Evolutionary conservation across 2,113 vertebrate genomes (phyloP), one percentile per base, ranked within the genome.

Genomic region (Anser brachyrhynchus): DNA sequence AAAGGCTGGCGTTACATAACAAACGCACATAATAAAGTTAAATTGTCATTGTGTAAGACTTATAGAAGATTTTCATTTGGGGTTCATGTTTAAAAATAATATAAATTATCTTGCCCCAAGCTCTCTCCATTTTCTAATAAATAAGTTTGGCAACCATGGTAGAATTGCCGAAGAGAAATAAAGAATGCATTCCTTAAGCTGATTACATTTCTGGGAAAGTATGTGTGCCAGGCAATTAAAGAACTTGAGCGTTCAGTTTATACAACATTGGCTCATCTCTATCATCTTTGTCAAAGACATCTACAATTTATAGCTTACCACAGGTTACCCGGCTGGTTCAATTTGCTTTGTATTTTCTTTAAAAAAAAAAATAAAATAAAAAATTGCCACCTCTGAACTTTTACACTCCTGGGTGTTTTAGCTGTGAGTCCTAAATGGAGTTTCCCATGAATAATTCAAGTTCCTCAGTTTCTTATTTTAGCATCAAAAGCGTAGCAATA

Each of bases 391-490:
- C 91, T 96, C 92, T 96, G 90, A 97, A 96, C 97, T 97, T 97
- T 95, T 92, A 96, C 87, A 95, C 93, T 95, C 80, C 73, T 94
- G 67, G 94, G 84, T 94, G 91, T 93, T 97, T 95, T 93, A 95
- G 89, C 93, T 96, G 89, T 33, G 52, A 95, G 93, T 95, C 93
- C 93, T 95, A 95, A 97, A 97, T 96, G 93, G 96, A 97, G 90
- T 96, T 46, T 92, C 21, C 93, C 84, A 95, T 97, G 95, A 97
- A 97, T 97, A 94, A 97, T 97, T 97, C 95, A 97, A 64, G 85
- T 89, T 95, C 94, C 80, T 97, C 90, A 86, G 79, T 95, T 95
- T 95, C 94, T 97, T 97, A 97, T 96, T 97, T 96, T 97, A 97
- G 94, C 85, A 79, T 89, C 81, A 90, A 89, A 95, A 95, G 66